phyloP scores from a whole-genome alignment of 2,888 invertebrate species.

The Herminia tarsipennalis region DNA sequence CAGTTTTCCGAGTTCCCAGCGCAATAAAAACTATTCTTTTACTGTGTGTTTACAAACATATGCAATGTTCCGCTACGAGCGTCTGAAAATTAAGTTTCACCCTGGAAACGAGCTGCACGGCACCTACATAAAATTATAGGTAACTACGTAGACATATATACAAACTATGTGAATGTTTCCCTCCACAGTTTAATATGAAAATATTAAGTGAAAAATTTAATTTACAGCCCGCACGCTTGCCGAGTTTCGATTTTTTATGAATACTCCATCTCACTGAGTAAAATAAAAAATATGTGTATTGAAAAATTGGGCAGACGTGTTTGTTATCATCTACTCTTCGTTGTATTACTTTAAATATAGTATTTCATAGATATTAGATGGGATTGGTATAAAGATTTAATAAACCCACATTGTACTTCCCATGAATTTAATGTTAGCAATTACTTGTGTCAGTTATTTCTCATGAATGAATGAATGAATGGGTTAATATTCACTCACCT shows the following conservation, averaged over 20 bases:
- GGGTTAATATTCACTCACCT: too few relatives aligned
- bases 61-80: slow-evolving; percentile 56
- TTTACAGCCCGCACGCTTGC: slow-evolving; percentile 42
- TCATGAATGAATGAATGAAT: too few relatives aligned
- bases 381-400: background rate
- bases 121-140: background rate
- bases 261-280: slow-evolving; percentile 1
- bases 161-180: slow-evolving; percentile 33
- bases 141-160: slow-evolving; percentile 10
- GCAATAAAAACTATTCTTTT: slow-evolving; percentile 57
- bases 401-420: too few relatives aligned
- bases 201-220: slow-evolving; percentile 55
- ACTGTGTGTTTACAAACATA: slow-evolving; percentile 57
- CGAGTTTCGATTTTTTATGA: slow-evolving; percentile 11
- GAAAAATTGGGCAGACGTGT: background rate
- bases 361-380: background rate
- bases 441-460: too few relatives aligned
- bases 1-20: slow-evolving; percentile 45
- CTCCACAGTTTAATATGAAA: slow-evolving; percentile 46
- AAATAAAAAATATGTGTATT: slow-evolving; percentile 7
- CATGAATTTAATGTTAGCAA: too few relatives aligned
- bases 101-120: slow-evolving; percentile 35
- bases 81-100: slow-evolving; percentile 61
- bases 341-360: background rate
- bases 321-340: background rate